Conservation (phyloP, 2,797 vertebrate species). For the Pipistrellus nathusii region DNA sequence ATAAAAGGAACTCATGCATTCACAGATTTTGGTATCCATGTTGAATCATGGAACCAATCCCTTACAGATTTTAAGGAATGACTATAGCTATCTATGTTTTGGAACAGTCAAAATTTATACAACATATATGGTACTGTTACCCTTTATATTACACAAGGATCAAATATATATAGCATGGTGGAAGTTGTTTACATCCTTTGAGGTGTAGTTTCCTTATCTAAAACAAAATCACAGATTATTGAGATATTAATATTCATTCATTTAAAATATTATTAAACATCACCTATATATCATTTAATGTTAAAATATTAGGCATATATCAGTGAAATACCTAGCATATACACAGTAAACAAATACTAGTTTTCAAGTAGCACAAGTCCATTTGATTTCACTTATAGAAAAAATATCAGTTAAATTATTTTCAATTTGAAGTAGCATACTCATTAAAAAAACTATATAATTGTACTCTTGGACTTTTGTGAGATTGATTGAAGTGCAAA, state of each 20-base stretch:
- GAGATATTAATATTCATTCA: neutral
- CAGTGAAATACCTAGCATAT: neutral
- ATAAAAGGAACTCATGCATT: neutral
- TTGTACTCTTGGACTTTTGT: neutral
- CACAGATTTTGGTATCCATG: neutral
- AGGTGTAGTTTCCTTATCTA: neutral
- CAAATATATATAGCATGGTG: neutral
- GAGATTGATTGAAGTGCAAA: neutral
- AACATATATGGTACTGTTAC: neutral
- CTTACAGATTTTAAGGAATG: no score
- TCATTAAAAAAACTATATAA: neutral
- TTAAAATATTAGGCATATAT: neutral
- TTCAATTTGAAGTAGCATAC: constrained; percentile 17
- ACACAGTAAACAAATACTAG: neutral
- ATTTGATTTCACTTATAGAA: neutral
- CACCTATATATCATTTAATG: neutral
- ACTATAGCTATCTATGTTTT: neutral
- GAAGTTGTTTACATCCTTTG: neutral
- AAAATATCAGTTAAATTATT: neutral
- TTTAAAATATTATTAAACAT: neutral
- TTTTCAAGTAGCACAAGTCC: neutral
- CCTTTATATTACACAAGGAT: neutral
- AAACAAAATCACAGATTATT: neutral
- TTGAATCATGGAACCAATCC: no score
- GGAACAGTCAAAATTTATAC: neutral